Evolutionary conservation across 2,113 vertebrate species (phyloP).

Genomic region (Corythoichthys haematopterus): DNA sequence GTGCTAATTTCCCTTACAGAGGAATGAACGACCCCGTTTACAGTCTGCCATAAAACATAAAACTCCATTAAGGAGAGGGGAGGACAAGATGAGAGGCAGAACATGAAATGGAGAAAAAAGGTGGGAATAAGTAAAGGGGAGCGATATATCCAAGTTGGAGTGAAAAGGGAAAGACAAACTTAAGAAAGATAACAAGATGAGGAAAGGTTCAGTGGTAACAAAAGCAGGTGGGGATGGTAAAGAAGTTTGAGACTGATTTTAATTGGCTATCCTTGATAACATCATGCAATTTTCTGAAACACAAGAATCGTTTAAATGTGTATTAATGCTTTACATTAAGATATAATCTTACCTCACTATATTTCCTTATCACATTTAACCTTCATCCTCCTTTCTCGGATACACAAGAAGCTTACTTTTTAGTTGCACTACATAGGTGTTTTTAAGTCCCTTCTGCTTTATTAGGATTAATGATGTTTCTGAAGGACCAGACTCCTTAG

Average conservation of each 20-base stretch:
- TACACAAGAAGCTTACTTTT: neutral
- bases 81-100: conserved; percentile 30
- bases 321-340: conserved; percentile 2
- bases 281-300: conserved; percentile 1
- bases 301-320: neutral
- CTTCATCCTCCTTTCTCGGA: neutral
- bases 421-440: neutral
- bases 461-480: neutral
- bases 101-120: conserved; percentile 11
- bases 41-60: conserved; percentile 60
- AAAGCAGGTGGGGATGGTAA: neutral
- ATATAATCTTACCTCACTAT: neutral
- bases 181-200: conserved; percentile 1
- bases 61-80: conserved; percentile 56
- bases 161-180: conserved; percentile 15
- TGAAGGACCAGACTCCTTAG: neutral
- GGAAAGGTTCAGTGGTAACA: neutral
- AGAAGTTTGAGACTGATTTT: neutral
- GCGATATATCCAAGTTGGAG: neutral
- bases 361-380: conserved; percentile 2
- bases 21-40: conserved; percentile 62
- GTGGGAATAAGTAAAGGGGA: conserved; percentile 43
- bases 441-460: neutral
- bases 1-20: conserved; percentile 62
- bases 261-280: conserved; percentile 4